Percentiles rank a stretch among this genome's conserved stretches.
These are phyloP conservation scores for Cyprinus carpio DNA, from an alignment of 2,113 vertebrate species.

Conservation along the genomic window DNA sequence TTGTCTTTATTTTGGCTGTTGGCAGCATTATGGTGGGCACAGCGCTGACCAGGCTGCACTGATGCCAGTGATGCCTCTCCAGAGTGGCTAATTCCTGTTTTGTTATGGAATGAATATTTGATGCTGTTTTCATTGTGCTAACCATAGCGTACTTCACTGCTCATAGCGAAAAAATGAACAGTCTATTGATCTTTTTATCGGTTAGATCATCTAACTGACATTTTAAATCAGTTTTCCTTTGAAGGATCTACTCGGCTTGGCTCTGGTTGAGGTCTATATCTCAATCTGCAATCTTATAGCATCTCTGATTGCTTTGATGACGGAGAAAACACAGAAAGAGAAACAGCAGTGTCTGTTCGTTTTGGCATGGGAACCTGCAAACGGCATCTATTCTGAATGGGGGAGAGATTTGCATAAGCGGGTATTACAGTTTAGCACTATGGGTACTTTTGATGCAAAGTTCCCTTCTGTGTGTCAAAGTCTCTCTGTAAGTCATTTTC, in stretches of 20 bases:
- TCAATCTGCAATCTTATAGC: conserved; percentile 25
- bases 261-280: conserved; percentile 18
- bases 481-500: conserved; percentile 17
- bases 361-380: conserved; percentile 21
- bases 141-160: background rate
- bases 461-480: conserved; percentile 30
- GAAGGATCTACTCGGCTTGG: conserved; percentile 14
- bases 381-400: conserved; percentile 28
- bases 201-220: conserved; percentile 3
- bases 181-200: conserved; percentile 3
- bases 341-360: conserved; percentile 5
- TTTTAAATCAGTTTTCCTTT: conserved; percentile 19
- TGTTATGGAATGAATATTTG: conserved; percentile 18
- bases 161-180: background rate
- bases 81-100: conserved; percentile 35
- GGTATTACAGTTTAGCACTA: conserved; percentile 48
- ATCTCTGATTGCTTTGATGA: conserved; percentile 31
- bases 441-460: conserved; percentile 34
- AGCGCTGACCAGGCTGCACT: conserved; percentile 26
- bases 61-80: conserved; percentile 27
- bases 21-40: conserved; percentile 23
- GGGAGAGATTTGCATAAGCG: conserved; percentile 46
- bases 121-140: conserved; percentile 10
- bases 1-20: conserved; percentile 48
- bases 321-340: conserved; percentile 3